Base-by-base conservation (phyloP, 1,140 invertebrate genomes). In the Tetranychus urticae region DNA sequence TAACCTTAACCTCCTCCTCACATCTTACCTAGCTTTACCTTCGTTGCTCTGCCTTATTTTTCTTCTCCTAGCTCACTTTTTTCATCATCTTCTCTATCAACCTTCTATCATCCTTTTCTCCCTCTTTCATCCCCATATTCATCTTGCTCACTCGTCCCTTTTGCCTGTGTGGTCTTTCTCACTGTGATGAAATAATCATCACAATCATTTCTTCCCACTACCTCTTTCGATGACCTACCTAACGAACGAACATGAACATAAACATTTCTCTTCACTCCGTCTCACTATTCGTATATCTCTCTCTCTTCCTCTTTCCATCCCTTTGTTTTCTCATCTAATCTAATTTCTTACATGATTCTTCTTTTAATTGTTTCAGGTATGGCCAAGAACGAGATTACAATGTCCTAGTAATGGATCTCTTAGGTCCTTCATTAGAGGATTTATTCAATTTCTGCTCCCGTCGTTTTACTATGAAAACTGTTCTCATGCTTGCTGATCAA, bases 391-490 rank as follows among this genome's bases (percentile, higher is more conserved):
- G 82, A 65, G 88, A 94, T 65, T 93, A 90, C 76, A 94, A 96
- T 75, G 87, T 92, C 58, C 77, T 97, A 63, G 90, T 97, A 10
- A 94, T 97, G 89, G 92, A 97, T 71, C 77, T 97, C 52, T 76
- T 97, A 33, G 92, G 91, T 34, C 91, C 91, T 23, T 91, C 87
- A 50, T 77, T 96, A 33, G 91, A 97, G 78, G 92, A 97, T 75
- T 78, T 97, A 31, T 97, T 97, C 74, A 93, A 92, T 71, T 96
- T 94, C 77, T 97, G 91, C 72, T 84, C 86, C 39, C 80, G 92
- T 65, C 84, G 88, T 68, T 96, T 97, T 72, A 93, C 89, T 62
- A 88, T 96, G 76, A 97, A 97, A 78, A 96, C 91, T 67, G 90
- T 97, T 56, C 79, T 97, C 31, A 94, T 97, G 88, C 74, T 97